A percentile compares a stretch with the other conserved stretches of the same genome.
These are phyloP conservation scores for Marmota monax DNA, from an alignment of 2,113 vertebrate genomes.

Conservation along the genomic window DNA sequence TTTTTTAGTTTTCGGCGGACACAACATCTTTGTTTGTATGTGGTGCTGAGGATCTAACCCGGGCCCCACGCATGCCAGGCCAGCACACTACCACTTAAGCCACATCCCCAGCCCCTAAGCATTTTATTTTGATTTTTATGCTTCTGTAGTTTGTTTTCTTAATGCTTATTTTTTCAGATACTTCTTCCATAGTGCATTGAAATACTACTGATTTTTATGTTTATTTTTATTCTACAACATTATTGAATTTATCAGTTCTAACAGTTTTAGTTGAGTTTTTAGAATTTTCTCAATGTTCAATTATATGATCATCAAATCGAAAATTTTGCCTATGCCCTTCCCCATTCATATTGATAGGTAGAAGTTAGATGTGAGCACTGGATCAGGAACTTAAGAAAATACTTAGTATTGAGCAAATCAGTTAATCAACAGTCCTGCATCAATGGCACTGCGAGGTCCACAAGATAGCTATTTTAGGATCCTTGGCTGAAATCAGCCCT, in stretches of 20 bases:
- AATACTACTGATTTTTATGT: background rate
- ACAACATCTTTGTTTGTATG: too few species aligned
- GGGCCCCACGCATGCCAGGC: too few species aligned
- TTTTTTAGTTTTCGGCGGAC: too few species aligned
- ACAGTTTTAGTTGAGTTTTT: background rate
- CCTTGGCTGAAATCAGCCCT: too few species aligned
- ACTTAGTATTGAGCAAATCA: too few species aligned
- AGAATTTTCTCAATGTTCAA: background rate
- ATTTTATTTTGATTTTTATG: background rate
- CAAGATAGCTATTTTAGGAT: too few species aligned
- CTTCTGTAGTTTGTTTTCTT: background rate
- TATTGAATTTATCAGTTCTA: background rate
- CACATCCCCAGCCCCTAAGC: background rate
- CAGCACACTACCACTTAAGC: too few species aligned
- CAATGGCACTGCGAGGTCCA: too few species aligned
- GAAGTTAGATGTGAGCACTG: too few species aligned
- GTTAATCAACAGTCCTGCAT: too few species aligned
- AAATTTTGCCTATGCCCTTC: background rate
- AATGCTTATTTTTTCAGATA: background rate
- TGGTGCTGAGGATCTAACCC: too few species aligned
- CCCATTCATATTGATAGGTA: background rate
- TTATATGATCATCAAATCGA: background rate
- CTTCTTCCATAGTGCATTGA: background rate
- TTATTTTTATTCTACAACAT: background rate
- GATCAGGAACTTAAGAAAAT: too few species aligned